Percentiles rank a stretch among this genome's conserved stretches.
Evolutionary conservation across 1,140 invertebrate genomes (phyloP).

Genomic region (Drosophila pachea): DNA sequence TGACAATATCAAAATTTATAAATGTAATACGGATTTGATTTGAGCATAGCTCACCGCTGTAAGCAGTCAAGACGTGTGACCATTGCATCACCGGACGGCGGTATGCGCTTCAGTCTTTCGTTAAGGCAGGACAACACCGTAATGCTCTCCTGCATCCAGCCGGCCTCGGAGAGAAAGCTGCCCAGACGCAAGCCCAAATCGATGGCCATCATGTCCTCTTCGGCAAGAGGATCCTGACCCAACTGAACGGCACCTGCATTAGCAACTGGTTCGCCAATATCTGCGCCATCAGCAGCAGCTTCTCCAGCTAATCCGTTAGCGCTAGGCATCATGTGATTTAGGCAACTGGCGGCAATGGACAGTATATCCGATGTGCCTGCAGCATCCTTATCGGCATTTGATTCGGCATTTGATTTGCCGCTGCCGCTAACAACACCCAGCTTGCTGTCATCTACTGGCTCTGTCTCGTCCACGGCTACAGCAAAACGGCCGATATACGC

Average conservation of each 20-base stretch:
- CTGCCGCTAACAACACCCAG: not conserved
- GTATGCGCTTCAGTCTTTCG: slow-evolving; percentile 81
- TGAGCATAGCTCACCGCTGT: slow-evolving; percentile 81
- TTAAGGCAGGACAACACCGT: slow-evolving; percentile 83
- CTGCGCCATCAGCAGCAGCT: not conserved
- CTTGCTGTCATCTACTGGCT: not conserved
- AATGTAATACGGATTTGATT: not conserved
- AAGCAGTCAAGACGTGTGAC: slow-evolving; percentile 85
- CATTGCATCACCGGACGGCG: slow-evolving; percentile 78
- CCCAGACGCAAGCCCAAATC: slow-evolving; percentile 83
- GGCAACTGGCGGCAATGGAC: not conserved
- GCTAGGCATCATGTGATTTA: not conserved
- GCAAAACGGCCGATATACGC: slow-evolving; percentile 39
- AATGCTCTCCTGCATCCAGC: slow-evolving; percentile 88
- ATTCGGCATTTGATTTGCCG: not conserved
- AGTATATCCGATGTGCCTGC: not conserved
- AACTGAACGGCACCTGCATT: not conserved
- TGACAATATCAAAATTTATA: not conserved
- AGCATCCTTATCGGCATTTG: not conserved
- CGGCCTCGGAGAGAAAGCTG: slow-evolving; percentile 91
- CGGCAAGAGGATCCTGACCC: not conserved
- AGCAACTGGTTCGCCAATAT: not conserved
- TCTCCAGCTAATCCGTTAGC: not conserved
- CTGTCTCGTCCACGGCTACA: not conserved
- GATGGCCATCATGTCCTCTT: slow-evolving; percentile 70